Evolutionary conservation across 37 sponge, comb jelly and placozoan genomes (phyloP).

Genomic region (Cladorhizidae sp.): DNA sequence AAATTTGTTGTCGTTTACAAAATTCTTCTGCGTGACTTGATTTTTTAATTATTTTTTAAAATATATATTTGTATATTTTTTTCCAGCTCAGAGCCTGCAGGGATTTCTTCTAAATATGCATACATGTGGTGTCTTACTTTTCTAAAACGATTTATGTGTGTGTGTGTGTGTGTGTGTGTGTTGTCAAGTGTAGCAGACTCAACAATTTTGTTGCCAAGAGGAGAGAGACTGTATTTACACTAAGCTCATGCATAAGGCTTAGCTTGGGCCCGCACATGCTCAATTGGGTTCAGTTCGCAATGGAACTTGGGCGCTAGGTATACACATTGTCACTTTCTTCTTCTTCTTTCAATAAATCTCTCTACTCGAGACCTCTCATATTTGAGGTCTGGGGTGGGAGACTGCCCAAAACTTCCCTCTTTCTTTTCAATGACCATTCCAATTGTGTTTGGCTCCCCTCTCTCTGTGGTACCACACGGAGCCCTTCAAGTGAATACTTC

Average conservation of each 20-base stretch:
- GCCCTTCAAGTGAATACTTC: constrained; percentile 5
- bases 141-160: constrained; percentile 31
- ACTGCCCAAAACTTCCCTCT: constrained; percentile 25
- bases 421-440: constrained; percentile 28
- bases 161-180: no score
- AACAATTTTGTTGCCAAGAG: constrained; percentile 24
- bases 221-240: constrained; percentile 21
- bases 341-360: constrained; percentile 4
- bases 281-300: constrained; percentile 46
- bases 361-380: constrained; percentile 28
- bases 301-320: constrained; percentile 43
- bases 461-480: background rate
- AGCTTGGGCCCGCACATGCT: constrained; percentile 36
- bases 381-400: constrained; percentile 33
- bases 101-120: constrained; percentile 46
- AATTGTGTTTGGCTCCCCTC: constrained; percentile 12
- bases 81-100: constrained; percentile 46
- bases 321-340: constrained; percentile 42
- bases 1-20: background rate
- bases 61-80: constrained; percentile 25
- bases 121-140: constrained; percentile 43
- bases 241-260: constrained; percentile 29
- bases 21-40: constrained; percentile 42
- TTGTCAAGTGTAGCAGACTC: constrained; percentile 32
- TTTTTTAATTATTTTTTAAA: no score